phyloP scores from a whole-genome alignment of 2,888 invertebrate genomes.

The Gerosis bhagava region DNA sequence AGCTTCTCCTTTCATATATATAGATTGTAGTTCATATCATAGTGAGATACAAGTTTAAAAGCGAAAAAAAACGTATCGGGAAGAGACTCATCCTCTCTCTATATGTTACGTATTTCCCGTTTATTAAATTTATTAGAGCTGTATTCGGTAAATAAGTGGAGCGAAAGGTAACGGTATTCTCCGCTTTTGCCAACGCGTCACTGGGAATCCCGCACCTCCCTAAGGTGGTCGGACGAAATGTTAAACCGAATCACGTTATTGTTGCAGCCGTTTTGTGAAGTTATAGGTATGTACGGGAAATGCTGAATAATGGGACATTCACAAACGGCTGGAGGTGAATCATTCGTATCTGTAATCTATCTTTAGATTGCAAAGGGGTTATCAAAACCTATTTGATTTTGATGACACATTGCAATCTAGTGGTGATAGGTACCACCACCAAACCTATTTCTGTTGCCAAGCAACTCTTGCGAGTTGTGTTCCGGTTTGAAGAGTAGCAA shows the following conservation, averaged over 20 bases:
- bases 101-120: conserved; percentile 62
- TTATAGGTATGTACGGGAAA: conserved; percentile 41
- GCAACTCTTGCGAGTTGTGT: too few species aligned
- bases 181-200: conserved; percentile 52
- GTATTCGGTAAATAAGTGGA: conserved; percentile 65
- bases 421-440: too few species aligned
- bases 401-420: too few species aligned
- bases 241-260: conserved; percentile 62
- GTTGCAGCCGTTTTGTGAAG: conserved; percentile 57
- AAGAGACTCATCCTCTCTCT: conserved; percentile 48
- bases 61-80: too few species aligned
- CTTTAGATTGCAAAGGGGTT: conserved; percentile 14
- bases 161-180: conserved; percentile 55
- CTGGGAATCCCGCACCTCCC: conserved; percentile 56
- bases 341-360: conserved; percentile 1
- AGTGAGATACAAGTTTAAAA: too few species aligned
- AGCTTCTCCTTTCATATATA: too few species aligned
- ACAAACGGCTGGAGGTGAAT: conserved; percentile 21
- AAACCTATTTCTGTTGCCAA: too few species aligned
- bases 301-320: conserved; percentile 35
- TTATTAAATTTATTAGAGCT: conserved; percentile 73
- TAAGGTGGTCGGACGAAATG: conserved; percentile 50
- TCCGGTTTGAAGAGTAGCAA: too few species aligned
- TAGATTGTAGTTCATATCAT: too few species aligned
- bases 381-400: too few species aligned